phyloP scores from a whole-genome alignment of 2,797 vertebrate genomes.

The Characodon lateralis region DNA sequence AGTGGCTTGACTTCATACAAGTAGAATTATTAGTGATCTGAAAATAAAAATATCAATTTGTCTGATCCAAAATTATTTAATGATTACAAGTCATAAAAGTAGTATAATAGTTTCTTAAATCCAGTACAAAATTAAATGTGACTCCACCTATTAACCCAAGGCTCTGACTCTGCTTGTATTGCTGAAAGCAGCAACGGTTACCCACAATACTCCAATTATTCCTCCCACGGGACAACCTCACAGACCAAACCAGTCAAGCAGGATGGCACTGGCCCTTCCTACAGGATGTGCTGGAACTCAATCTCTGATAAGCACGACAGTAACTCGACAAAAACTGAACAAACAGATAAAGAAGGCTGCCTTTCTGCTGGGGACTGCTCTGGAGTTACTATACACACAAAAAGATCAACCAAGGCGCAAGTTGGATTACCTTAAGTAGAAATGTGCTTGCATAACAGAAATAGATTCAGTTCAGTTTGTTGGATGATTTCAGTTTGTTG shows the following conservation, averaged over 20 bases:
- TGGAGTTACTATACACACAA: background rate
- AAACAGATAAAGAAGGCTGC: slow-evolving; percentile 3
- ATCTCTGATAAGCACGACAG: background rate
- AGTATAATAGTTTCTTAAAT: too few species aligned
- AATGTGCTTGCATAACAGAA: too few species aligned
- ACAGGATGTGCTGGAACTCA: background rate
- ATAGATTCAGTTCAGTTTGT: too few species aligned
- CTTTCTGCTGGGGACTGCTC: background rate
- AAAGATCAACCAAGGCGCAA: too few species aligned
- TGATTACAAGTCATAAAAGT: too few species aligned
- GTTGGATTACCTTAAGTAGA: too few species aligned
- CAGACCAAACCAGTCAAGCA: background rate
- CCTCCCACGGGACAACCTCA: slow-evolving; percentile 1
- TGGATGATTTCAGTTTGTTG: too few species aligned
- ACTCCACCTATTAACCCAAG: too few species aligned
- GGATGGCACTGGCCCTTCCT: background rate
- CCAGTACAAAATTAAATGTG: too few species aligned
- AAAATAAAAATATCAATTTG: too few species aligned
- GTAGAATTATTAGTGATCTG: background rate
- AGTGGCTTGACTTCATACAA: slow-evolving; percentile 1
- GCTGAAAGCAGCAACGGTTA: background rate
- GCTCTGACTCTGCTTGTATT: background rate
- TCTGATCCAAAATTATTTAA: too few species aligned
- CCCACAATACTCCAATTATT: slow-evolving; percentile 4
- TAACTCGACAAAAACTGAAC: background rate